Evolutionary conservation across 2,888 invertebrate genomes (phyloP), one percentile per base, ranked within the genome.

Genomic region (Dichetophora obliterata): DNA sequence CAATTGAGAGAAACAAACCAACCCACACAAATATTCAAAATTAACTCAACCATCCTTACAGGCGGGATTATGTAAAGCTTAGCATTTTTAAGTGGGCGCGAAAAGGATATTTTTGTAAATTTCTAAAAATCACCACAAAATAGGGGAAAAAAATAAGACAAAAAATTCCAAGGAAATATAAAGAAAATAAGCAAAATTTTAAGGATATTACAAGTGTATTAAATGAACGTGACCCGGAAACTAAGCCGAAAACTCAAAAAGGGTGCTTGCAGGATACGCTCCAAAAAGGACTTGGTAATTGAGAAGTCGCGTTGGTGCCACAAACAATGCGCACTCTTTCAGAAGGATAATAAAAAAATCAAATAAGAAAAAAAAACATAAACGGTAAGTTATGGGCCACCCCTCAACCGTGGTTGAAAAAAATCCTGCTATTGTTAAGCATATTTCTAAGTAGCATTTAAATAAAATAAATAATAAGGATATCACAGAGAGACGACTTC

Each of bases 51-150:
- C 43, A 52, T 54, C 31, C 63, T 6, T n/a, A 31, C 37, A 24
- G 43, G 68, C 5, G 9, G 72, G 74, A 74, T 74, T 74, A 74
- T 24, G 43, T 8, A 8, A 54, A 43, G 74, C 66, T 54, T 74
- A 66, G 57, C 37, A 74, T 66, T 74, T 66, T 74, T 74, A 74
- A 74, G 74, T 74, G 74, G 74, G 31, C 74, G 74, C 50, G 66
- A 54, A 73, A 74, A 65, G 65, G 65, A 74, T 74, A 22, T 71
- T 34, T 66, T 54, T 8, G 50, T 48, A 61, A 61, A 61, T 61
- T 43, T 73, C n/a, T 5, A 19, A 52, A 27, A 61, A 69, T 24
- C 6, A n/a, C 14, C 16, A 43, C 5, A 22, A 19, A 37, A 43
- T 5, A 52, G 14, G 27, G 16, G 22, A 48, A 73, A 52, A 16